Evolutionary conservation across 2,888 invertebrate species (phyloP).

Genomic region (Punctoribates punctum): DNA sequence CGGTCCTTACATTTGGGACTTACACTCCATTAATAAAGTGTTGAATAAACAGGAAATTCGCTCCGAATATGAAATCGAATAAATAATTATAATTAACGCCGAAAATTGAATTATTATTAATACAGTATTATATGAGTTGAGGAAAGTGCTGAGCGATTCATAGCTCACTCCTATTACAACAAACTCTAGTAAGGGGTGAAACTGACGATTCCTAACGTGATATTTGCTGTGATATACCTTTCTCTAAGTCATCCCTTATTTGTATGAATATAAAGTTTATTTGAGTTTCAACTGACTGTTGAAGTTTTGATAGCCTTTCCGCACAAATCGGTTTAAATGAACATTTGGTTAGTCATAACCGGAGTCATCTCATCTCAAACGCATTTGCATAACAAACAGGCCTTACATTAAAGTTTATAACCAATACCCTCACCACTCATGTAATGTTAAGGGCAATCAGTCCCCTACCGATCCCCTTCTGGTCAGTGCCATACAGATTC

Average conservation of each 20-base stretch:
- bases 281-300: neutral
- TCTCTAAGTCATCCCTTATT: no score
- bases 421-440: neutral
- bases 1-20: neutral
- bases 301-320: constrained; percentile 17
- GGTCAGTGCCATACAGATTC: neutral
- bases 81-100: constrained; percentile 5
- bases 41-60: constrained; percentile 24
- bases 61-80: neutral
- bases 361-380: neutral
- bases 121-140: neutral
- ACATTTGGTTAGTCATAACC: neutral
- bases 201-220: no score
- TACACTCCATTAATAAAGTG: neutral
- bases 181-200: no score
- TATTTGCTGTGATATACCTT: no score
- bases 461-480: neutral
- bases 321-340: neutral
- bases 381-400: constrained; percentile 10
- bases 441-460: neutral
- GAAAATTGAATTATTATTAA: constrained; percentile 19
- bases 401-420: neutral
- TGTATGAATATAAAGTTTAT: no score
- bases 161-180: neutral
- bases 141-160: neutral